phyloP scores from a whole-genome alignment of 1,140 invertebrate species.

The Drosophila sulfurigaster region DNA sequence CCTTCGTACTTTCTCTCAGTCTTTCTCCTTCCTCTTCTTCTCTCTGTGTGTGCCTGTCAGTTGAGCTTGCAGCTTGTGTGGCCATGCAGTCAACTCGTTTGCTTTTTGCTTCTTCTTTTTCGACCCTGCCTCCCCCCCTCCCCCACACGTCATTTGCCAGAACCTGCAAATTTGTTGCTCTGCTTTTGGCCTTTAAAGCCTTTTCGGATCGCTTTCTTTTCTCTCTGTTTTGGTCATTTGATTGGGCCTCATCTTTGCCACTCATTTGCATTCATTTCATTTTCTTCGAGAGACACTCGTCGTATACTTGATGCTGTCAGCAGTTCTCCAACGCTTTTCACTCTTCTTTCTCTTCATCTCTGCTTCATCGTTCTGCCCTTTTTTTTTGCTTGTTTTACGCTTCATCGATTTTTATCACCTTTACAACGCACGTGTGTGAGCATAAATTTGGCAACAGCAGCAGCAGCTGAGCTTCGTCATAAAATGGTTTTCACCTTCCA shows the following conservation, averaged over 20 bases:
- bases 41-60: slow-evolving; percentile 4
- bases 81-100: neutral
- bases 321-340: neutral
- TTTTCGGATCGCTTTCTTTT: neutral
- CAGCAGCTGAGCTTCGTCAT: no score
- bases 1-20: neutral
- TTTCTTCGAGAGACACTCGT: slow-evolving; percentile 17
- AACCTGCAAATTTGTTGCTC: neutral
- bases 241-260: slow-evolving; percentile 34
- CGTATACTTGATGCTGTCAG: slow-evolving; percentile 9
- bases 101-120: neutral
- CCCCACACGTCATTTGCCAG: slow-evolving; percentile 21
- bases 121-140: no score
- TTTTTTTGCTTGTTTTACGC: neutral
- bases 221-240: slow-evolving; percentile 22
- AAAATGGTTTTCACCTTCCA: no score
- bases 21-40: neutral
- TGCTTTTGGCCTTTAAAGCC: slow-evolving; percentile 20
- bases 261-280: slow-evolving; percentile 33
- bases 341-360: neutral
- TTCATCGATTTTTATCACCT: neutral
- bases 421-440: no score
- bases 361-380: no score
- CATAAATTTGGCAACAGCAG: no score
- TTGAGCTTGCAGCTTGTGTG: slow-evolving; percentile 4